A percentile compares a stretch with the other conserved stretches of the same genome.
Conservation (phyloP, 2,113 vertebrate genomes). For the Corythornis vintsioides region DNA sequence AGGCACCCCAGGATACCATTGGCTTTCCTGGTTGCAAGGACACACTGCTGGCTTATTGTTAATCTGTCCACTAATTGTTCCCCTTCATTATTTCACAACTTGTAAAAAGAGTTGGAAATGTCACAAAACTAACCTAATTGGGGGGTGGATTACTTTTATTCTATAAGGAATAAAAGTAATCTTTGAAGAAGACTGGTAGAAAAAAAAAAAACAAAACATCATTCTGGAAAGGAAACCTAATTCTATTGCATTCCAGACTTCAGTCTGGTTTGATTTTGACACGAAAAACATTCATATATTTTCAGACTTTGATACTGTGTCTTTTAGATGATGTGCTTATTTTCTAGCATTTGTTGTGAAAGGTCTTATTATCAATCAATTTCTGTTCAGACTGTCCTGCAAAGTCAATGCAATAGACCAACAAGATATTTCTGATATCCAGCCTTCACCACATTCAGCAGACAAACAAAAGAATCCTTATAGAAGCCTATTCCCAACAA, state of each 20-base stretch:
- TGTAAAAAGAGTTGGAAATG: neutral
- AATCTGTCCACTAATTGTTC: too few species aligned
- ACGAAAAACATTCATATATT: neutral
- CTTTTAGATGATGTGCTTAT: neutral
- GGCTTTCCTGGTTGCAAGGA: too few species aligned
- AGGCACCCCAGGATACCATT: too few species aligned
- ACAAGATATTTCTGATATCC: neutral
- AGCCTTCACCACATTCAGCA: neutral
- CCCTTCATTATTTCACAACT: neutral
- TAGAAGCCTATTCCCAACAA: neutral
- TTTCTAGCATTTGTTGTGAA: neutral
- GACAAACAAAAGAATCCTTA: neutral
- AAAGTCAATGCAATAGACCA: neutral
- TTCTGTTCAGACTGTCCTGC: neutral
- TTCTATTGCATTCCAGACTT: neutral
- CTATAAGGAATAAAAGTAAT: neutral
- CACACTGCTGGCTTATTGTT: too few species aligned
- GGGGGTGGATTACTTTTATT: neutral
- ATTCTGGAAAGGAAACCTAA: neutral
- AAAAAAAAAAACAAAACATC: neutral
- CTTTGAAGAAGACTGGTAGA: neutral
- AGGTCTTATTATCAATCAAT: neutral
- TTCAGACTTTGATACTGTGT: neutral
- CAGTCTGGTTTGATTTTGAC: neutral
- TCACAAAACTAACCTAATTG: neutral